Evolutionary conservation across 2,888 invertebrate species (phyloP).

Genomic region (Rhagium mordax): DNA sequence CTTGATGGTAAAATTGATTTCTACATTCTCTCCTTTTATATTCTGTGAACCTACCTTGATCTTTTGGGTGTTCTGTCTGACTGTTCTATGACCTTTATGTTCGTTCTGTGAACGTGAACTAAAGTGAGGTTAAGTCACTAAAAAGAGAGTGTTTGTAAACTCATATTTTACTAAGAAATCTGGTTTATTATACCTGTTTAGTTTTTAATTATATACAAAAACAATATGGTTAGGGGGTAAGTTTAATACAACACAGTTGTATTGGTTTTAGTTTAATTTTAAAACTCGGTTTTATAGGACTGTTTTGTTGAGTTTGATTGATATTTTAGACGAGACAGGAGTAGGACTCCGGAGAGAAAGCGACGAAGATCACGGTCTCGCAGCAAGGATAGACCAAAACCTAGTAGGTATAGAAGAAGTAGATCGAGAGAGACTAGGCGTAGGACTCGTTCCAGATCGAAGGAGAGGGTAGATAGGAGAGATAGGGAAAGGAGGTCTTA

Average conservation of each 20-base stretch:
- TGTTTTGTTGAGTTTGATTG: neutral
- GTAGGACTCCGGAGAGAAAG: constrained; percentile 64
- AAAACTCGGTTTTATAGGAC: neutral
- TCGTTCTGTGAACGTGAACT: no score
- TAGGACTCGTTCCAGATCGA: constrained; percentile 62
- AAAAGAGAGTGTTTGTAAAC: constrained; percentile 5
- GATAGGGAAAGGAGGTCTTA: constrained; percentile 62
- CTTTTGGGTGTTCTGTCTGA: no score
- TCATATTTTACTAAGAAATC: neutral
- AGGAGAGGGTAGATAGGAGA: constrained; percentile 55
- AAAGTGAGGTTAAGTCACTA: neutral
- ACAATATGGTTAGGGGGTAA: constrained; percentile 44
- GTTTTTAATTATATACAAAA: neutral
- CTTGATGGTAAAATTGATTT: no score
- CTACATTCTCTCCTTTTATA: no score
- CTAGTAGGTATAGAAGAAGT: constrained; percentile 77
- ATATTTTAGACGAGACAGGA: constrained; percentile 61
- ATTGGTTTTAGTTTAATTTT: neutral
- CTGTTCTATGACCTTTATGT: no score
- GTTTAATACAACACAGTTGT: neutral
- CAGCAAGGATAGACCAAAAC: constrained; percentile 71
- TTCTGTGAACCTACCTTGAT: no score
- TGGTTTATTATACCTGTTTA: neutral
- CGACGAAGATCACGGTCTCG: constrained; percentile 61
- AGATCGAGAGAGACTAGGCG: constrained; percentile 74